Base-by-base conservation (phyloP, 2,113 vertebrate species). In the Lepisosteus oculatus region DNA sequence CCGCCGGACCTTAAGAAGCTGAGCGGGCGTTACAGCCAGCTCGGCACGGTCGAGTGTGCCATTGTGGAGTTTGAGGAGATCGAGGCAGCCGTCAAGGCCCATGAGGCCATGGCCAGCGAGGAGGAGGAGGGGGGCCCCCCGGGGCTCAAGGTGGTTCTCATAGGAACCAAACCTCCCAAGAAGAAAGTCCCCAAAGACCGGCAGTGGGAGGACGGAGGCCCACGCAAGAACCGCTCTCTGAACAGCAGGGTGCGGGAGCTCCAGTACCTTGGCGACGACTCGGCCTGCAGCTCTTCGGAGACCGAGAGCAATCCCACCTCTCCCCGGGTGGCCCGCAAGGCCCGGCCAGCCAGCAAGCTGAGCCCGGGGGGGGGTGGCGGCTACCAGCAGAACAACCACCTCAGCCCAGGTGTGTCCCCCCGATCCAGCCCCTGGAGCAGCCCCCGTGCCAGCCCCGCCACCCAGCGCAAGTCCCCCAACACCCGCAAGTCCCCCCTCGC, bases 51-150 rank as follows among this genome's bases (percentile, higher is more conserved):
- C 56, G 94, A 97, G 67, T 99, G 97, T 1, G 97, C 95, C 74
- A 93, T 99, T 0, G 86, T 99, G 65, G 97, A 99, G 77, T 99
- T 96, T 3, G 97, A 99, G 85, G 97, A 99, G 80, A 94, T 99
- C 47, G 96, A 97, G 12, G 95, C 96, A 0, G 96, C 97, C 0
- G 74, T 98, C 2, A 94, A 70, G 70, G 97, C 97, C 70, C 96
- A 98, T 0, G 93, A 97, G 43, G 93, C 90, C 4, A 90, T 93
- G 70, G 81, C 85, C 8, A 42, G 80, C 0, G 88, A 90, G 65
- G 89, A 91, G 0, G 91, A 87, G 2, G 83, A 81, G 6, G 84
- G 90, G 9, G 75, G 86, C 15, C 69, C 74, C 0, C 84, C 86
- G 0, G 84, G 88, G 64, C 86, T 98, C 84, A 98, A 94, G 72